Evolutionary conservation across 2,113 vertebrate genomes (phyloP).

Genomic region (Rhineura floridana): DNA sequence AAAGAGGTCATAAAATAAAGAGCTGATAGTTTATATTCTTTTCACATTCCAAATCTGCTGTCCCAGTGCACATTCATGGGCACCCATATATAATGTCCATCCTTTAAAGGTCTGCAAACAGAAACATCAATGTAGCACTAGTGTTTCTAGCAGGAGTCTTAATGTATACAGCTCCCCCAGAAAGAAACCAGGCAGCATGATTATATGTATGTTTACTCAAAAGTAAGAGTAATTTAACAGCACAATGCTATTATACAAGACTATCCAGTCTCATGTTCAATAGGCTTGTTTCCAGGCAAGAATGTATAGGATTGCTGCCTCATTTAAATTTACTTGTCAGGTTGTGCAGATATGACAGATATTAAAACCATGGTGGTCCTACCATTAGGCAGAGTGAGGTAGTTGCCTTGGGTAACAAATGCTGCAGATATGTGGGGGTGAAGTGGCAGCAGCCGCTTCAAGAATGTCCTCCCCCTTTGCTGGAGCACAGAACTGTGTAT

Average conservation of each 20-base stretch:
- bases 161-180: neutral
- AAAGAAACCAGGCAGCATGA: constrained; percentile 6
- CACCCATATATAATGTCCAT: neutral
- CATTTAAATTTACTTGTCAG: too few species aligned
- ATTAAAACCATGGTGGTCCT: too few species aligned
- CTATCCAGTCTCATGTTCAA: neutral
- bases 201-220: neutral
- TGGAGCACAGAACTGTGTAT: too few species aligned
- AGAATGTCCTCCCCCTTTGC: too few species aligned
- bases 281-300: neutral
- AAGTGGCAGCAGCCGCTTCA: too few species aligned
- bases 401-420: too few species aligned
- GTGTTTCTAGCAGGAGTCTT: neutral
- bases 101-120: neutral
- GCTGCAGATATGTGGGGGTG: too few species aligned
- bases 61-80: neutral
- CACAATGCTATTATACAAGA: neutral
- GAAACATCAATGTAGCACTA: neutral
- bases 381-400: too few species aligned
- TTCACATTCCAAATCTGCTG: neutral
- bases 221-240: neutral
- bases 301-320: too few species aligned
- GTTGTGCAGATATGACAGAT: too few species aligned
- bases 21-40: neutral
- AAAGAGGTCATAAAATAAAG: neutral